A percentile compares a stretch with the other conserved stretches of the same genome.
Evolutionary conservation across 1,140 invertebrate genomes (phyloP).

Genomic region (Danaus plexippus): DNA sequence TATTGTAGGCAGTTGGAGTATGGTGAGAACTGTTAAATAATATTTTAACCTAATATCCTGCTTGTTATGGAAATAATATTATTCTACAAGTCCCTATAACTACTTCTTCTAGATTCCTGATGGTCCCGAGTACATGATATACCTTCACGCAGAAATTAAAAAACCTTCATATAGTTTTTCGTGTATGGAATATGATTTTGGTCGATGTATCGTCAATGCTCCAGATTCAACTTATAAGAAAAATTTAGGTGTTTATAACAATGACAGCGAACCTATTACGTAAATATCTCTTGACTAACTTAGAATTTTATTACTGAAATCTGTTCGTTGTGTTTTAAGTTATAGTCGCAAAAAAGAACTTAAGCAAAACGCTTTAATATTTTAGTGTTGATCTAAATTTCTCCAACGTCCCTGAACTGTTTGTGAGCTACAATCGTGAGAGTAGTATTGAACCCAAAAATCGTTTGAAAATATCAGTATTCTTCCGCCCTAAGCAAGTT

Average conservation of each 20-base stretch:
- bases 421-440: slow-evolving; percentile 35
- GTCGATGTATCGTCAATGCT: slow-evolving; percentile 56
- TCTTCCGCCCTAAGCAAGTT: slow-evolving; percentile 54
- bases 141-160: slow-evolving; percentile 50
- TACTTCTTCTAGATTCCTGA: slow-evolving; percentile 43
- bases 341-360: no score
- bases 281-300: slow-evolving; percentile 21
- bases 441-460: slow-evolving; percentile 29
- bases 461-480: slow-evolving; percentile 47
- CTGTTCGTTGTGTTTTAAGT: no score
- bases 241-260: slow-evolving; percentile 48
- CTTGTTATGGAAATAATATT: no score
- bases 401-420: slow-evolving; percentile 46
- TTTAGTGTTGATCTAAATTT: slow-evolving; percentile 54
- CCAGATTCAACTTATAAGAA: slow-evolving; percentile 56
- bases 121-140: slow-evolving; percentile 52
- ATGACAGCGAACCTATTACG: slow-evolving; percentile 44
- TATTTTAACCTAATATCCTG: no score
- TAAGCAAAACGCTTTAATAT: slow-evolving; percentile 7
- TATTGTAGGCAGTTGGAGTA: no score
- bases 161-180: slow-evolving; percentile 55
- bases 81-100: no score
- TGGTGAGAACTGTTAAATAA: no score
- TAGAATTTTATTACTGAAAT: no score
- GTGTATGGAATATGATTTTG: slow-evolving; percentile 51